Evolutionary conservation across 2,888 invertebrate genomes (phyloP).

Genomic region (Seladonia tumulorum): DNA sequence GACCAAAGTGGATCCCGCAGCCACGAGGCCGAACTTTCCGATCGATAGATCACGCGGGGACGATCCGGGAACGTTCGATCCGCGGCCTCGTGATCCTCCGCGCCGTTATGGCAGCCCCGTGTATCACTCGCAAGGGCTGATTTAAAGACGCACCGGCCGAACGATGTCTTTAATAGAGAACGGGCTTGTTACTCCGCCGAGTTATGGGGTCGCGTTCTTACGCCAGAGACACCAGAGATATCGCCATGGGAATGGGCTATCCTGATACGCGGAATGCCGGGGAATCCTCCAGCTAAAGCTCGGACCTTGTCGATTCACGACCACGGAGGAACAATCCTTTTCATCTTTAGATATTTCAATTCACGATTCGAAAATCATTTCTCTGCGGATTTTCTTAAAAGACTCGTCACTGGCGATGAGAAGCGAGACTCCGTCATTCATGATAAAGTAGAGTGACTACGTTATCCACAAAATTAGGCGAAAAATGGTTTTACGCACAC

Average conservation of each 20-base stretch:
- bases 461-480: too few relatives aligned
- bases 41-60: constrained; percentile 44
- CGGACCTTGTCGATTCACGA: background rate
- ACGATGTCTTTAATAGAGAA: constrained; percentile 29
- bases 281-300: background rate
- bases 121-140: constrained; percentile 17
- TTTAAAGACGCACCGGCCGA: constrained; percentile 37
- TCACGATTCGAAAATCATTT: background rate
- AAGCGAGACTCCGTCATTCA: too few relatives aligned
- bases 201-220: constrained; percentile 52
- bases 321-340: background rate
- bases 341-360: background rate
- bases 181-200: constrained; percentile 47
- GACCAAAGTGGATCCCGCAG: background rate
- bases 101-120: constrained; percentile 7
- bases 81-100: constrained; percentile 37
- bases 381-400: too few relatives aligned
- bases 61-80: constrained; percentile 8
- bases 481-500: too few relatives aligned
- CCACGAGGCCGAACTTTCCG: constrained; percentile 28
- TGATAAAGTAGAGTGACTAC: too few relatives aligned
- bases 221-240: constrained; percentile 18
- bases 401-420: too few relatives aligned
- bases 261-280: background rate
- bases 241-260: constrained; percentile 1